phyloP scores from a whole-genome alignment of 2,888 invertebrate genomes.

The Crossocerus cetratus region DNA sequence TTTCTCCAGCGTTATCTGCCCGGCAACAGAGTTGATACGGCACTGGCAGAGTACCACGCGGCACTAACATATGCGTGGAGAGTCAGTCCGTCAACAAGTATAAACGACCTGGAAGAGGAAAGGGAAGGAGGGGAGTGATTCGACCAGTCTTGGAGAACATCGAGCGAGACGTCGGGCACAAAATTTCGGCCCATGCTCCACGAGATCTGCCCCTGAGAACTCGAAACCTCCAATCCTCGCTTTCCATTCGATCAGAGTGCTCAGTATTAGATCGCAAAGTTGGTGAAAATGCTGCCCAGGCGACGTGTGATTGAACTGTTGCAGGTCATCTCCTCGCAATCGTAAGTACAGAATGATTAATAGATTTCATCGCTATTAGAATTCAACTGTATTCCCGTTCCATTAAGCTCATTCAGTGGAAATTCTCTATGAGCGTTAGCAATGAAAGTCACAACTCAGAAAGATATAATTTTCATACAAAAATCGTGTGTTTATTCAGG shows the following conservation, averaged over 20 bases:
- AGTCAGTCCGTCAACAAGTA: conserved; percentile 26
- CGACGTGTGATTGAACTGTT: conserved; percentile 83
- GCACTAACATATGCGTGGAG: conserved; percentile 15
- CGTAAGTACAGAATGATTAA: conserved; percentile 79
- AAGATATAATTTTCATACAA: too few species aligned
- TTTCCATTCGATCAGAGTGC: background rate
- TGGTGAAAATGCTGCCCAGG: conserved; percentile 76
- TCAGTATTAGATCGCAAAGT: background rate
- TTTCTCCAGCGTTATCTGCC: background rate
- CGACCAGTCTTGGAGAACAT: conserved; percentile 20
- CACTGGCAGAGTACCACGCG: conserved; percentile 28
- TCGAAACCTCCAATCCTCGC: background rate
- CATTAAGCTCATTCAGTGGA: too few species aligned
- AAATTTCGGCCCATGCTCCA: conserved; percentile 1
- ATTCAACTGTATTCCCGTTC: too few species aligned
- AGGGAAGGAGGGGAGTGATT: conserved; percentile 14
- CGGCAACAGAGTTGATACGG: conserved; percentile 37
- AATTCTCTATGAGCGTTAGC: too few species aligned
- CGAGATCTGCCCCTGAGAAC: background rate
- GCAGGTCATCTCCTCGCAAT: conserved; percentile 81
- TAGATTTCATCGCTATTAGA: too few species aligned
- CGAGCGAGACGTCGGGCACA: conserved; percentile 15
- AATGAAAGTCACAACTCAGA: too few species aligned
- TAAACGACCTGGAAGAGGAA: conserved; percentile 16
- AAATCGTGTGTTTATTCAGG: too few species aligned